These are phyloP conservation scores for Ypsolopha scabrella DNA, from an alignment of 2,888 invertebrate species.

Conservation along the genomic window DNA sequence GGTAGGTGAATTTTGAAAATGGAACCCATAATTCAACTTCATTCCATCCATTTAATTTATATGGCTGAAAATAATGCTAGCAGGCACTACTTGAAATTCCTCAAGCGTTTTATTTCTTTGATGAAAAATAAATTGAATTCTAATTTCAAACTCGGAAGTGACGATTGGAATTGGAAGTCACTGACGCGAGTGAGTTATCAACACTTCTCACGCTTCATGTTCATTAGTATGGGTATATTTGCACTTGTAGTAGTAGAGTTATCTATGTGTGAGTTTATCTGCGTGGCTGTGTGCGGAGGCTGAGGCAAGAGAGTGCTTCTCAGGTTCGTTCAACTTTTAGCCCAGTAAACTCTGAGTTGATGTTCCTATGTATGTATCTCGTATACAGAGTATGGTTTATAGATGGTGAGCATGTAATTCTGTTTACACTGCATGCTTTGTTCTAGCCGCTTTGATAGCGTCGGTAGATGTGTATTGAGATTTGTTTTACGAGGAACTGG, in stretches of 20 bases:
- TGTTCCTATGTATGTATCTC: constrained; percentile 10
- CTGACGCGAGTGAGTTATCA: constrained; percentile 65
- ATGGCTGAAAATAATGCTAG: not conserved
- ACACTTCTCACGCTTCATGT: constrained; percentile 64
- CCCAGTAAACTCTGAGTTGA: constrained; percentile 62
- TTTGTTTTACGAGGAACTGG: constrained; percentile 8
- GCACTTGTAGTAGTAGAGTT: constrained; percentile 28
- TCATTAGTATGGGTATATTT: constrained; percentile 50
- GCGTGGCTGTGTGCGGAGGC: constrained; percentile 41
- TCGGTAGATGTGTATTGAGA: constrained; percentile 7
- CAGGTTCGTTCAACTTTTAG: constrained; percentile 69
- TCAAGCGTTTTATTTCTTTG: no score
- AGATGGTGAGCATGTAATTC: not conserved
- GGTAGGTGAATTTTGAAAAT: not conserved
- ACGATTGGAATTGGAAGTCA: constrained; percentile 34
- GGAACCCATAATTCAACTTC: not conserved
- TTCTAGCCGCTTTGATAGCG: constrained; percentile 22
- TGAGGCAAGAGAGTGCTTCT: constrained; percentile 49
- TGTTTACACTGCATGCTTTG: constrained; percentile 40
- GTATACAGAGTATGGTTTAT: not conserved
- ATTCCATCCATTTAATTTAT: not conserved
- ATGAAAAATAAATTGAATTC: no score
- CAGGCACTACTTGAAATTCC: no score
- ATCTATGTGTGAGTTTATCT: constrained; percentile 25
- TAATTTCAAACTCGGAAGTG: constrained; percentile 52